These are phyloP conservation scores for Pocillopora verrucosa DNA, from an alignment of 64 coral and sea anemone genomes.

Conservation along the genomic window DNA sequence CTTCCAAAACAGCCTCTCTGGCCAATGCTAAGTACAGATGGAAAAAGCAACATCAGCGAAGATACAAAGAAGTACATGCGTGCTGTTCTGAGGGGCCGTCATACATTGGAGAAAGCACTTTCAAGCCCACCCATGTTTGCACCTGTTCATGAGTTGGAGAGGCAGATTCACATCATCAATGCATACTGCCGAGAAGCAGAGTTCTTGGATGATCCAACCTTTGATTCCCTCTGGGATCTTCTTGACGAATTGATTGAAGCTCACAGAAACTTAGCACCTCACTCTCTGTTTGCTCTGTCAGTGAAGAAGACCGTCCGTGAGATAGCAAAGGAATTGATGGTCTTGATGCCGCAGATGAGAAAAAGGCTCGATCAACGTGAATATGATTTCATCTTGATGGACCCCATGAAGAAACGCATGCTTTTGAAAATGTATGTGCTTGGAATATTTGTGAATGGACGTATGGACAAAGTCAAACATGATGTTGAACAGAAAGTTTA, in stretches of 20 bases:
- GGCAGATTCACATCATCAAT: slow-evolving; percentile 99
- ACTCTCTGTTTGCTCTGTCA: slow-evolving; percentile 89
- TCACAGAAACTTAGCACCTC: slow-evolving; percentile 73
- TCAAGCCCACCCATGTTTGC: slow-evolving; percentile 95
- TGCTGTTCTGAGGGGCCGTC: slow-evolving; percentile 89
- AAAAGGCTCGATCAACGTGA: slow-evolving; percentile 90
- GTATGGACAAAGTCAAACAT: slow-evolving; percentile 75
- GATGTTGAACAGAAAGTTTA: slow-evolving; percentile 93
- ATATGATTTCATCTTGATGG: slow-evolving; percentile 96
- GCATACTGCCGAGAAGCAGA: slow-evolving; percentile 99
- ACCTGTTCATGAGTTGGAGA: slow-evolving; percentile 93
- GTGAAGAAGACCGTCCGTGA: slow-evolving; percentile 90
- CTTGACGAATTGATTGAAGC: slow-evolving; percentile 99
- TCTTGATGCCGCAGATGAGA: slow-evolving; percentile 92
- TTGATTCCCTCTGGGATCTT: slow-evolving; percentile 96
- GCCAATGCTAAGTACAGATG: slow-evolving; percentile 85
- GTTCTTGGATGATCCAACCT: slow-evolving; percentile 85
- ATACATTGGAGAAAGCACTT: slow-evolving; percentile 86
- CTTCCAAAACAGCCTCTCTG: slow-evolving; percentile 67
- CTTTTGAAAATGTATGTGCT: slow-evolving; percentile 98
- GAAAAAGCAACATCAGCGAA: slow-evolving; percentile 78
- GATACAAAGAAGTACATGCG: slow-evolving; percentile 93
- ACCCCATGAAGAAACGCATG: slow-evolving; percentile 89
- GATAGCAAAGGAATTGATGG: slow-evolving; percentile 96
- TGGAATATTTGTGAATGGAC: slow-evolving; percentile 93